Conservation (phyloP, 1,140 invertebrate genomes). For the Wasmannia auropunctata region DNA sequence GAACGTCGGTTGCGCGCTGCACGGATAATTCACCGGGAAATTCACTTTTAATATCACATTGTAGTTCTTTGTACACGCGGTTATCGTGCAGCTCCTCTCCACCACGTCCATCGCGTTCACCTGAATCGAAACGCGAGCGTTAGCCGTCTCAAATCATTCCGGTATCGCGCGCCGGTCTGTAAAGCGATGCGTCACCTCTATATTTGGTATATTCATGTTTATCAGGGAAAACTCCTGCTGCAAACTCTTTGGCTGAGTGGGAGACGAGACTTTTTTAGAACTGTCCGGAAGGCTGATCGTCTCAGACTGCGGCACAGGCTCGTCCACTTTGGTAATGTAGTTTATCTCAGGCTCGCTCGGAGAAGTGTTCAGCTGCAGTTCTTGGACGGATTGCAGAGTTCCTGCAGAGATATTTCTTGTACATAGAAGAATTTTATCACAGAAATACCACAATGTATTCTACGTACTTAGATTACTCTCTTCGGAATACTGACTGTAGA, state of each 20-base stretch:
- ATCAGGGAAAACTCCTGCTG: constrained; percentile 95
- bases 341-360: constrained; percentile 80
- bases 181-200: constrained; percentile 87
- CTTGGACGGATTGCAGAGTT: constrained; percentile 81
- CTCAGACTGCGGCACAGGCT: constrained; percentile 73
- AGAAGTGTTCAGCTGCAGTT: constrained; percentile 79
- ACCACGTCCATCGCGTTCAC: constrained; percentile 89
- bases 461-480: constrained; percentile 81
- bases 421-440: constrained; percentile 6
- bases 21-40: constrained; percentile 93
- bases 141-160: not conserved
- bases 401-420: constrained; percentile 68
- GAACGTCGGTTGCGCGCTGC: constrained; percentile 90
- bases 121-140: constrained; percentile 52
- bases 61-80: constrained; percentile 90
- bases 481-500: constrained; percentile 82
- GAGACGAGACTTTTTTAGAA: constrained; percentile 81
- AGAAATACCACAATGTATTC: constrained; percentile 2
- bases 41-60: constrained; percentile 91
- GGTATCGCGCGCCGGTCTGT: not conserved
- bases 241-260: constrained; percentile 87
- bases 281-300: constrained; percentile 71
- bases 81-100: constrained; percentile 91
- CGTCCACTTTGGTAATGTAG: constrained; percentile 77
- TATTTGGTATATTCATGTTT: constrained; percentile 94